A percentile compares a stretch with the other conserved stretches of the same genome.
Conservation (phyloP, 2,888 invertebrate genomes). For the Amorpha juglandis region DNA sequence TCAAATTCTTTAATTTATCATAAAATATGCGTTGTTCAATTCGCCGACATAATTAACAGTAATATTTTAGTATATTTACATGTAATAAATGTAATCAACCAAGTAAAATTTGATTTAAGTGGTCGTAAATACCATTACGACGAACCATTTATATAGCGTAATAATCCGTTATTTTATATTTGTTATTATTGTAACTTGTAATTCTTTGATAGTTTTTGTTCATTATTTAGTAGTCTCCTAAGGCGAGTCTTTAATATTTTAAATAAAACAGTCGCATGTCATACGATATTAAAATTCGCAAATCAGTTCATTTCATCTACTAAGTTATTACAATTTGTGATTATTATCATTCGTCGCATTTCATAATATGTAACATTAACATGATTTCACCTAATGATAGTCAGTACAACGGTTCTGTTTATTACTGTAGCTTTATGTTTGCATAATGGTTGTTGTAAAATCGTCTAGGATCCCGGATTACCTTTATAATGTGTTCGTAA, state of each 20-base stretch:
- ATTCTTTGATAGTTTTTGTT: neutral
- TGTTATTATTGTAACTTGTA: neutral
- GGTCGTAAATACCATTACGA: neutral
- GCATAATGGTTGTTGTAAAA: neutral
- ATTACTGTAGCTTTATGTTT: neutral
- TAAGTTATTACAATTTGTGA: neutral
- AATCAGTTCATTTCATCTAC: neutral
- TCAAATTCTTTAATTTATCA: neutral
- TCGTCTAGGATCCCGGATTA: neutral
- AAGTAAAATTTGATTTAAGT: neutral
- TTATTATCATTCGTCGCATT: constrained; percentile 31
- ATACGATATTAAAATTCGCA: neutral
- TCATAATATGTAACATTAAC: constrained; percentile 38
- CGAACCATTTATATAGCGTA: neutral
- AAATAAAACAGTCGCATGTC: neutral
- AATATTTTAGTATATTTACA: neutral
- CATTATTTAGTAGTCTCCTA: neutral
- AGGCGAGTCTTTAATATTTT: neutral
- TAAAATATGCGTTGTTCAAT: neutral
- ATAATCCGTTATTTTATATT: neutral
- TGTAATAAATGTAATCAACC: neutral
- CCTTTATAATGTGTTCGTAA: neutral
- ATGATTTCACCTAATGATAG: constrained; percentile 32
- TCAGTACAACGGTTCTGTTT: neutral
- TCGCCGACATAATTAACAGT: neutral